These are phyloP conservation scores for Gandaritis pyraliata DNA, from an alignment of 2,888 invertebrate genomes.

Conservation along the genomic window DNA sequence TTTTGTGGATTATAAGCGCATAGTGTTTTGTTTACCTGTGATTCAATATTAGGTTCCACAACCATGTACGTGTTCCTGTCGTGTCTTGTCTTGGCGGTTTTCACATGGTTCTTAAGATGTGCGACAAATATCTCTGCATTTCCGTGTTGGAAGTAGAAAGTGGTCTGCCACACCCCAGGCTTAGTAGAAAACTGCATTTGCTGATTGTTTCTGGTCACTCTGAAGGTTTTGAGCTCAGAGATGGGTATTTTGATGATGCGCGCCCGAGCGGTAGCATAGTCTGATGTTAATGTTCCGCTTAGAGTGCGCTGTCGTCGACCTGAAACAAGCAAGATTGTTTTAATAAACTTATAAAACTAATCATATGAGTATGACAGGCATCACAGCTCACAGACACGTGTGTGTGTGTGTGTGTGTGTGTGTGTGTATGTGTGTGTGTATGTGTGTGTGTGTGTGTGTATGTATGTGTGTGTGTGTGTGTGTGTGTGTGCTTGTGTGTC, in stretches of 20 bases:
- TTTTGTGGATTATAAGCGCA: too few relatives aligned
- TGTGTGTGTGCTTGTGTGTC: too few relatives aligned
- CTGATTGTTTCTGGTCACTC: conserved; percentile 70
- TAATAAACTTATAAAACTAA: too few relatives aligned
- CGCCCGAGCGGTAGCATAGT: conserved; percentile 72
- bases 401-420: too few relatives aligned
- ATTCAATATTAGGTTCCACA: conserved; percentile 86
- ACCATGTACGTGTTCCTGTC: conserved; percentile 87
- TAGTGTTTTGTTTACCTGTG: conserved; percentile 51
- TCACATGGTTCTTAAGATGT: conserved; percentile 85
- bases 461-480: too few relatives aligned
- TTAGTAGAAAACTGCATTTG: conserved; percentile 78
- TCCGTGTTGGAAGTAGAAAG: conserved; percentile 94
- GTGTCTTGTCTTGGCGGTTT: conserved; percentile 87
- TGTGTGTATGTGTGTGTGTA: too few relatives aligned
- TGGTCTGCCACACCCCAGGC: conserved; percentile 86
- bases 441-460: too few relatives aligned
- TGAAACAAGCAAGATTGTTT: conserved; percentile 37
- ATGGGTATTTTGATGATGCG: conserved; percentile 73
- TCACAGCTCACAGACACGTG: too few relatives aligned
- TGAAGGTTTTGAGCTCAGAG: conserved; percentile 72
- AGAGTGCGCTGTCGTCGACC: conserved; percentile 86
- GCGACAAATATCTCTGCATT: conserved; percentile 91
- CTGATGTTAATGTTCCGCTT: conserved; percentile 82
- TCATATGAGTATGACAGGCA: too few relatives aligned